Conservation (phyloP, 2,888 invertebrate species). For the Taphrorychus bicolor region DNA sequence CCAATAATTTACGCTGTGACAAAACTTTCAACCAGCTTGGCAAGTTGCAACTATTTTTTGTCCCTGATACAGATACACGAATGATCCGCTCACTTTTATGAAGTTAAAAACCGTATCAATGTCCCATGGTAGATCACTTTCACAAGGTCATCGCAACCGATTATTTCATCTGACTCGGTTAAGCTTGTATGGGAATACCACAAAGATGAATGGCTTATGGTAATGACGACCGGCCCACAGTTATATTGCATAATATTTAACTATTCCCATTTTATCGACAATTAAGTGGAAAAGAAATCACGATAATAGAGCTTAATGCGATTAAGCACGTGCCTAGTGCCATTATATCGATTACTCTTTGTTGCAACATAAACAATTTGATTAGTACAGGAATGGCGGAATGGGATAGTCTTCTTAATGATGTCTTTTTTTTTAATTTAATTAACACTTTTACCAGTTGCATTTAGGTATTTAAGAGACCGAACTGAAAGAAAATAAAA, state of each 20-base stretch:
- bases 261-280: neutral
- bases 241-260: constrained; percentile 4
- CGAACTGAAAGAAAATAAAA: too few species aligned
- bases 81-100: constrained; percentile 28
- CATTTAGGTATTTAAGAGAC: too few species aligned
- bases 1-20: too few species aligned
- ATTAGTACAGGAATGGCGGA: neutral
- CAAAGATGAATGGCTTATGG: constrained; percentile 1
- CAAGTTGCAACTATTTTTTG: constrained; percentile 12
- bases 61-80: constrained; percentile 25
- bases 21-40: too few species aligned
- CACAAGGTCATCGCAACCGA: constrained; percentile 18
- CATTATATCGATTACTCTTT: neutral
- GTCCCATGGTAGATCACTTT: constrained; percentile 17
- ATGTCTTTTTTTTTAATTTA: neutral
- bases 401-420: neutral
- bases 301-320: neutral
- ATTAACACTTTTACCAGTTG: neutral
- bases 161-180: constrained; percentile 3
- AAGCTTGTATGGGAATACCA: constrained; percentile 6
- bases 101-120: constrained; percentile 1
- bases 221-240: neutral
- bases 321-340: constrained; percentile 1
- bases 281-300: constrained; percentile 3
- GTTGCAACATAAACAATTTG: neutral